Evolutionary conservation across 2,113 vertebrate species (phyloP).

Genomic region (Syngnathoides biaculeatus): DNA sequence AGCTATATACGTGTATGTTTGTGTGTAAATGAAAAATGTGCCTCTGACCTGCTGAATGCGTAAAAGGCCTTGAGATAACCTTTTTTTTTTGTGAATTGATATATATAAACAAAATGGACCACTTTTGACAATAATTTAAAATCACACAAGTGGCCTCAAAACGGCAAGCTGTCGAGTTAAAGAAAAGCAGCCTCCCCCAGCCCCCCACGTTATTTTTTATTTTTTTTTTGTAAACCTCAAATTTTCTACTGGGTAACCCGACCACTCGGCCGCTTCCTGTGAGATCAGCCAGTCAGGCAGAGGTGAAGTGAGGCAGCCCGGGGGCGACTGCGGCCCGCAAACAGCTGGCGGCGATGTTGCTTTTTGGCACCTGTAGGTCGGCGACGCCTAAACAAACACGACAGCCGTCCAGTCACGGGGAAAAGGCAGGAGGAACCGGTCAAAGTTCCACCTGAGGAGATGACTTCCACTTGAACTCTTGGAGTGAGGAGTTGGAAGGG

Average conservation of each 20-base stretch:
- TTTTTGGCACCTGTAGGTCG: constrained; percentile 68
- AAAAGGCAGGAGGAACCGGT: background rate
- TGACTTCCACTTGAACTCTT: background rate
- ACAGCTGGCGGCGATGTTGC: constrained; percentile 59
- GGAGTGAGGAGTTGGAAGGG: background rate
- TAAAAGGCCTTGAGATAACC: no score
- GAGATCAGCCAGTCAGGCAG: constrained; percentile 59
- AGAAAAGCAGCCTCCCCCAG: constrained; percentile 33
- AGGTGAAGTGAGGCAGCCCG: constrained; percentile 45
- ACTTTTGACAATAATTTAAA: constrained; percentile 21
- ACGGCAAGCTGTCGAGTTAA: constrained; percentile 34
- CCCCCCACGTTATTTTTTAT: constrained; percentile 20
- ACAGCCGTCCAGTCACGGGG: constrained; percentile 23
- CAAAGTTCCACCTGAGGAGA: background rate
- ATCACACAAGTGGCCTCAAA: background rate
- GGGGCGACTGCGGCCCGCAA: constrained; percentile 51
- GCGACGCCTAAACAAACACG: constrained; percentile 66
- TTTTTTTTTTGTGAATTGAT: no score
- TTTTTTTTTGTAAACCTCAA: constrained; percentile 68
- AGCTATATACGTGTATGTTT: no score
- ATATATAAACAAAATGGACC: no score
- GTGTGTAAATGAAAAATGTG: no score
- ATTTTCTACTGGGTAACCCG: constrained; percentile 67
- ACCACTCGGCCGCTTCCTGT: constrained; percentile 69
- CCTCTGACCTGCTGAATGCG: no score